Base-by-base conservation (phyloP, 1,140 invertebrate species). In the Apis florea region DNA sequence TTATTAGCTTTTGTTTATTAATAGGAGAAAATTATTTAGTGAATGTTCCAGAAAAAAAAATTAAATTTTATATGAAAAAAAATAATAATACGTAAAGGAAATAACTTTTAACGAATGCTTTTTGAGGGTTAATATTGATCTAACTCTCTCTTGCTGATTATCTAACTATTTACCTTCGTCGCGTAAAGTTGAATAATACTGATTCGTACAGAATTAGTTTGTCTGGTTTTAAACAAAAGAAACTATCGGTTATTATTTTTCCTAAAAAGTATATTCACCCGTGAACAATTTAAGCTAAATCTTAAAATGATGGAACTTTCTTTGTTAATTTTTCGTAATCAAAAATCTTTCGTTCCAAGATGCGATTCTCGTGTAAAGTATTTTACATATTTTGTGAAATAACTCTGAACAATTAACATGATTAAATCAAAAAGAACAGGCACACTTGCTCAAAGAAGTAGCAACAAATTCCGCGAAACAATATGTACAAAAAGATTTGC, bases 181-280 rank as follows among this genome's bases (percentile, higher is more conserved):
- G 63, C 64, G 73, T 76, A 73, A 83, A 85, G 77, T 85, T 83
- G 79, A 87, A 84, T 66, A 85, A 85, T 91, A 88, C 83, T 88
- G 81, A 88, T 79, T 88, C 85, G 82, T 68, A 79, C 84, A 15
- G 85, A 89, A 88, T 91, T 90, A 73, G 79, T 90, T 88, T 87
- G 89, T 89, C 84, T 89, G 89, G 89, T 10, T 19, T 8, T 1
- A 31, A 31, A 31, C 9, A 15, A 63, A 63, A 17, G 31, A 17
- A 19, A 12, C 17, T 12, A 2, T 10, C 10, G 26, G 1, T 11
- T 2, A 26, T 1, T 10, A 10, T 40, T 31, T 19, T 40, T 40
- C 40, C 10, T 9, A 63, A 26, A 63, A 17, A 63, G 1, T 9
- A 17, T 63, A 17, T 63, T 19, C 61, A 26, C 63, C 11, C 11